phyloP scores from a whole-genome alignment of 2,888 invertebrate species.

The Drosophila niveifrons region DNA sequence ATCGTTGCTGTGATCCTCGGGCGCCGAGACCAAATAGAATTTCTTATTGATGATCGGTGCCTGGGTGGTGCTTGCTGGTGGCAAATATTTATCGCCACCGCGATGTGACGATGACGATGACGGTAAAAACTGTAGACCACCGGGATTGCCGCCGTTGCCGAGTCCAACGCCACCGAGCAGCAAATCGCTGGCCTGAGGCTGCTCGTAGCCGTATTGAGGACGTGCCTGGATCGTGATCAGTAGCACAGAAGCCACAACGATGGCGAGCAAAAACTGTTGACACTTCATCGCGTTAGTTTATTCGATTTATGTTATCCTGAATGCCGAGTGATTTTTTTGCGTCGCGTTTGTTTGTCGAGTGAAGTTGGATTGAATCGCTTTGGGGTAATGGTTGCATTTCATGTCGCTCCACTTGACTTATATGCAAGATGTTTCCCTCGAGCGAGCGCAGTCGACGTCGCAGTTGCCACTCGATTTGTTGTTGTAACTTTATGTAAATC shows the following conservation, averaged over 20 bases:
- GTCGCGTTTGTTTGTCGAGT: slow-evolving; percentile 20
- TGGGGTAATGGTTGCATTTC: slow-evolving; percentile 77
- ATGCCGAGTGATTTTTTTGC: slow-evolving; percentile 9
- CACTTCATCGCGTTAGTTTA: neutral
- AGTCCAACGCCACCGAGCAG: slow-evolving; percentile 34
- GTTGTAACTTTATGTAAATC: slow-evolving; percentile 74
- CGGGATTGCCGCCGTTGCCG: slow-evolving; percentile 29
- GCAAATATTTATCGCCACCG: slow-evolving; percentile 81
- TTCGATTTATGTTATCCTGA: slow-evolving; percentile 31
- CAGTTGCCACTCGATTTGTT: slow-evolving; percentile 23
- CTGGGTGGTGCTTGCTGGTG: slow-evolving; percentile 73
- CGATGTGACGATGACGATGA: slow-evolving; percentile 42
- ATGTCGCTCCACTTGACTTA: slow-evolving; percentile 74
- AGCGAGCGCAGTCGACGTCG: slow-evolving; percentile 48
- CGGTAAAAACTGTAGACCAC: slow-evolving; percentile 3
- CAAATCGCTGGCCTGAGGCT: slow-evolving; percentile 44
- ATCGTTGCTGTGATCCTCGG: slow-evolving; percentile 82
- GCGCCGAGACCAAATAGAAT: slow-evolving; percentile 84
- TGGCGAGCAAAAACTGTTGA: slow-evolving; percentile 53
- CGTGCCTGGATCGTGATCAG: slow-evolving; percentile 70
- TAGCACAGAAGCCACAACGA: slow-evolving; percentile 33
- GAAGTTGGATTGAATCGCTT: slow-evolving; percentile 63
- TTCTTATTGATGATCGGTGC: slow-evolving; percentile 84
- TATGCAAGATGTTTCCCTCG: slow-evolving; percentile 70
- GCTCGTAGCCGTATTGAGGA: slow-evolving; percentile 82